Base-by-base conservation (phyloP, 2,113 vertebrate genomes). In the Hippopotamus amphibius region DNA sequence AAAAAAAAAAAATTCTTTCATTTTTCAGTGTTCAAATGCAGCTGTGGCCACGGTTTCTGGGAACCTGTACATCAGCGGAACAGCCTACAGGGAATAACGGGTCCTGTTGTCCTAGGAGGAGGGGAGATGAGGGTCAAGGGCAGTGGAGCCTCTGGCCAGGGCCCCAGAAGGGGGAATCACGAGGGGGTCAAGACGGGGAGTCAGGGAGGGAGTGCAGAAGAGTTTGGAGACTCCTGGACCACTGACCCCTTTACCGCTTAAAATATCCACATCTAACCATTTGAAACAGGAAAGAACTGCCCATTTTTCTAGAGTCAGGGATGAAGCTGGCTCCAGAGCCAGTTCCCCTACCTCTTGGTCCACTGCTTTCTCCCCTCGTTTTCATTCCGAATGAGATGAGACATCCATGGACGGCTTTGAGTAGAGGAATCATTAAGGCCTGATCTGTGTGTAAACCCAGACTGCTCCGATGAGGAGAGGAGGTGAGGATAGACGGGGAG, bases 71-170 rank as follows among this genome's bases (percentile, higher is more conserved):
- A 9, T 37, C 28, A 24, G 30, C 0, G 5, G 22, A 48, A 21
- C 1, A 17, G 89, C 14, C 2, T 0, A 2, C 10, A 2, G 12
- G 37, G 65, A 55, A 3, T 0, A 0, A 65, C 1, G 26, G 72
- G n/a, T 24, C 33, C 57, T 63, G 1, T 2, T 16, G 74, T 65
- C 24, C 37, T 24, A 30, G 24, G 41, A 68, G 11, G 19, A 24
- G 2, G 13, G 4, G 41, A 28, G 48, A 46, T 0, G 1, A 21
- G 14, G 0, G 3, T 16, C 2, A 16, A 6, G n/a, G 57, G 21
- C 33, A 41, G 8, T 9, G 37, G 63, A 46, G 21, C 4, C 55
- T 37, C 1, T 5, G 24, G 46, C 22, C 55, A 33, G 1, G 72
- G 12, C 19, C 43, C 26, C 65, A 53, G 50, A 30, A 61, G 15